These are phyloP conservation scores for Drosophila triauraria DNA, from an alignment of 1,140 invertebrate species.

Conservation along the genomic window DNA sequence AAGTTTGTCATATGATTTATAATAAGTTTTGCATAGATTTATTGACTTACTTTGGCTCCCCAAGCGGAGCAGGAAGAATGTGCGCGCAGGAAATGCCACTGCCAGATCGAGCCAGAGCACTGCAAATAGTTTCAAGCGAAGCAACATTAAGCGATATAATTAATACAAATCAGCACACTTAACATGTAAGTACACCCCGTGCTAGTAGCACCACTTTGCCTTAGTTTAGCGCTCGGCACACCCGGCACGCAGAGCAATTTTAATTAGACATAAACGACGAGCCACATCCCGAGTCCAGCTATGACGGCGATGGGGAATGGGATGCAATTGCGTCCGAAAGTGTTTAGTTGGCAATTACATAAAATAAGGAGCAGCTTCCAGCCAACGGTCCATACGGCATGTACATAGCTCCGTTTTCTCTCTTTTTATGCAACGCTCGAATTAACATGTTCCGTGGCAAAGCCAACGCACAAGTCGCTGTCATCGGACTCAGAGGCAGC, in stretches of 20 bases:
- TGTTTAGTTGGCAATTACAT: slow-evolving; percentile 81
- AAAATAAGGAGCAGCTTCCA: slow-evolving; percentile 76
- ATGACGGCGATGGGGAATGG: background rate
- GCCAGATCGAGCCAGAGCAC: slow-evolving; percentile 22
- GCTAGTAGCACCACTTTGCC: slow-evolving; percentile 16
- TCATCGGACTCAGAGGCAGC: slow-evolving; percentile 56
- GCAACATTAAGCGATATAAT: slow-evolving; percentile 70
- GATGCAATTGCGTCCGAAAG: slow-evolving; percentile 63
- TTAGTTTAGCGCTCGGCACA: slow-evolving; percentile 58
- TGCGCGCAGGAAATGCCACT: slow-evolving; percentile 69
- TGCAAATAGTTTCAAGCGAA: slow-evolving; percentile 69
- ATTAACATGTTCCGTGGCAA: slow-evolving; percentile 76
- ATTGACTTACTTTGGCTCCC: slow-evolving; percentile 52
- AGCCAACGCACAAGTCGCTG: slow-evolving; percentile 74
- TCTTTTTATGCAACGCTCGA: slow-evolving; percentile 76
- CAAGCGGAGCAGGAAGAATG: slow-evolving; percentile 69
- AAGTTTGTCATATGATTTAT: slow-evolving; percentile 74
- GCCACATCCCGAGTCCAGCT: slow-evolving; percentile 30
- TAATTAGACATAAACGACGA: slow-evolving; percentile 80
- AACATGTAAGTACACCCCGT: slow-evolving; percentile 56
- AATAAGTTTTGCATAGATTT: slow-evolving; percentile 81
- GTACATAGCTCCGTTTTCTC: slow-evolving; percentile 63
- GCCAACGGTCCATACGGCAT: slow-evolving; percentile 63
- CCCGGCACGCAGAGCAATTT: slow-evolving; percentile 72
- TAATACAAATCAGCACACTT: slow-evolving; percentile 74